A percentile compares a stretch with the other conserved stretches of the same genome.
These are phyloP conservation scores for Ormia ochracea DNA, from an alignment of 2,888 invertebrate species.

Conservation along the genomic window DNA sequence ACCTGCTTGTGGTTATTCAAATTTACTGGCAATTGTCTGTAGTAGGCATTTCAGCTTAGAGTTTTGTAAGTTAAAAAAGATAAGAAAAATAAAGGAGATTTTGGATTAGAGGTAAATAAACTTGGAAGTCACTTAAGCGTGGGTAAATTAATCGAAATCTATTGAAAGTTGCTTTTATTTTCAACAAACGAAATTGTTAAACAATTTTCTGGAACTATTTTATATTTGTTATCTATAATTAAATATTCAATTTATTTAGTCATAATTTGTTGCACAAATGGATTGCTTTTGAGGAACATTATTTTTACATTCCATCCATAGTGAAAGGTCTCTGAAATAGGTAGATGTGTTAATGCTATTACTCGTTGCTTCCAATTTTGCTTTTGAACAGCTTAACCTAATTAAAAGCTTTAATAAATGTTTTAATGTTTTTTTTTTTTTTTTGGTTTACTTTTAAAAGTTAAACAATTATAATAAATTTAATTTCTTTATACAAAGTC, in stretches of 20 bases:
- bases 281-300: slow-evolving; percentile 28
- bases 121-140: no score
- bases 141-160: no score
- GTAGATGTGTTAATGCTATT: slow-evolving; percentile 1
- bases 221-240: background rate
- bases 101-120: no score
- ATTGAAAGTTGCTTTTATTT: no score
- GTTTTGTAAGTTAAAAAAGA: no score
- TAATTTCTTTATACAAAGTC: slow-evolving; percentile 12
- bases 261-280: slow-evolving; percentile 42
- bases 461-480: background rate
- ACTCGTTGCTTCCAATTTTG: slow-evolving; percentile 6
- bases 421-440: slow-evolving; percentile 29
- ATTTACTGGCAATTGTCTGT: no score
- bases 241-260: slow-evolving; percentile 35
- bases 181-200: background rate
- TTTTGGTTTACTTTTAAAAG: background rate
- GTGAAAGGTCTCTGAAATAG: slow-evolving; percentile 52
- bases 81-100: no score
- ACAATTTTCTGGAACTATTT: background rate
- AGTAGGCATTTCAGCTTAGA: no score
- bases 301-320: slow-evolving; percentile 45
- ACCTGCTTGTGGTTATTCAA: no score
- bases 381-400: slow-evolving; percentile 49
- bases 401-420: slow-evolving; percentile 54